These are phyloP conservation scores for Protomyctophum bolini DNA, from an alignment of 2,113 vertebrate genomes.

Conservation along the genomic window DNA sequence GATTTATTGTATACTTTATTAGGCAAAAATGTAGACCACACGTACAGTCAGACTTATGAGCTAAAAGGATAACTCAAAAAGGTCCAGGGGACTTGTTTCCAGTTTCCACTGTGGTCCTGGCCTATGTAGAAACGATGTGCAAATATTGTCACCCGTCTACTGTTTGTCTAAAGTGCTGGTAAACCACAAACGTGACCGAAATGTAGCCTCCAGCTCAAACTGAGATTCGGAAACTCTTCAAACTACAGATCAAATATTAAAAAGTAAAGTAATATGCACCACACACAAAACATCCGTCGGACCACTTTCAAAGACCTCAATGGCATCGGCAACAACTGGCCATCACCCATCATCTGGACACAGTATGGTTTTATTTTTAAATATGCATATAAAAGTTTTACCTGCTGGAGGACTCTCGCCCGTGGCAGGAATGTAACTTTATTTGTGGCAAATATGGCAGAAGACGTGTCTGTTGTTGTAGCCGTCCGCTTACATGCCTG, in stretches of 20 bases:
- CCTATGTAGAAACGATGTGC: too few relatives aligned
- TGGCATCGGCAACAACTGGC: background rate
- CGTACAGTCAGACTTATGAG: too few relatives aligned
- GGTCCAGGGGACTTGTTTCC: too few relatives aligned
- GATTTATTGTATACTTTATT: too few relatives aligned
- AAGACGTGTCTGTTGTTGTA: background rate
- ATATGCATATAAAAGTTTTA: constrained; percentile 53
- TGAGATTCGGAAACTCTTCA: background rate
- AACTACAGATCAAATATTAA: background rate
- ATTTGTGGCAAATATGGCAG: constrained; percentile 57
- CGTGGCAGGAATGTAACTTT: constrained; percentile 22
- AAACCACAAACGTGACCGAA: too few relatives aligned
- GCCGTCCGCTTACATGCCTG: too few relatives aligned
- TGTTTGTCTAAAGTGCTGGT: too few relatives aligned
- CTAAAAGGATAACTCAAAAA: too few relatives aligned
- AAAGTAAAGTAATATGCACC: background rate
- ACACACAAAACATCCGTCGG: too few relatives aligned
- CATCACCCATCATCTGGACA: background rate
- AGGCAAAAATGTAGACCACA: too few relatives aligned
- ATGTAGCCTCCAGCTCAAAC: constrained; percentile 2
- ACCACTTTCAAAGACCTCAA: background rate
- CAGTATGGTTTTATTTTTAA: background rate
- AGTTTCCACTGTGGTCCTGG: too few relatives aligned
- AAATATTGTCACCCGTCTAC: too few relatives aligned
- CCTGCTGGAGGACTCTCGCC: constrained; percentile 44